Evolutionary conservation across 2,113 vertebrate species (phyloP).

Genomic region (Himantopus leucocephalus): DNA sequence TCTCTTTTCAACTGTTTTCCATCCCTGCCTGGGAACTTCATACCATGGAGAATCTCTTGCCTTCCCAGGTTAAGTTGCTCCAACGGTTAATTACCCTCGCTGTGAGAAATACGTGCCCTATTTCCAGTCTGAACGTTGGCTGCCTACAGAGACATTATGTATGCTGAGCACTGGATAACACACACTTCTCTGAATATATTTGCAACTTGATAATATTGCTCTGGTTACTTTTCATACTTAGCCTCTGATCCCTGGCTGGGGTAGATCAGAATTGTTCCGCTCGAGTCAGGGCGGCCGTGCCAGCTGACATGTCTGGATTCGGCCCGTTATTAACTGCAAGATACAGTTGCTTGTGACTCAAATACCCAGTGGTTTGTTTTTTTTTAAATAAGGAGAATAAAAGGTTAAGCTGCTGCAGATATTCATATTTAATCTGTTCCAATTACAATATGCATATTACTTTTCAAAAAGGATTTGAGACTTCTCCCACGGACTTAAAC

Average conservation of each 20-base stretch:
- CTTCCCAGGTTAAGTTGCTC: background rate
- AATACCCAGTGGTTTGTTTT: background rate
- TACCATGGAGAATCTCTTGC: background rate
- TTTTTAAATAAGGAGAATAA: background rate
- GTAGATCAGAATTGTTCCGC: background rate
- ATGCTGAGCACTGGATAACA: background rate
- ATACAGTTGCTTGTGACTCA: background rate
- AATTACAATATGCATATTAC: slow-evolving; percentile 32
- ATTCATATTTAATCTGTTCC: slow-evolving; percentile 40
- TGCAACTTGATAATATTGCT: background rate
- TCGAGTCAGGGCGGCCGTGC: background rate
- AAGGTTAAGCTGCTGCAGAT: slow-evolving; percentile 43
- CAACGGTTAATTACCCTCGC: background rate
- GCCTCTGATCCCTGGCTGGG: background rate
- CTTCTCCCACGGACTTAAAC: slow-evolving; percentile 24
- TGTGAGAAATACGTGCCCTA: background rate
- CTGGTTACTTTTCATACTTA: background rate
- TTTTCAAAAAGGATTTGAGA: slow-evolving; percentile 36
- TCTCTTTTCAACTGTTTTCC: background rate
- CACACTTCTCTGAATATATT: slow-evolving; percentile 16
- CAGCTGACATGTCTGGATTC: background rate
- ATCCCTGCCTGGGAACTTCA: background rate
- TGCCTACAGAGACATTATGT: slow-evolving; percentile 11
- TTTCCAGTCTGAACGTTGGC: background rate
- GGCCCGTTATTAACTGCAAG: background rate